Base-by-base conservation (phyloP, 92 coral and sea anemone genomes). In the Phenganax marumi region DNA sequence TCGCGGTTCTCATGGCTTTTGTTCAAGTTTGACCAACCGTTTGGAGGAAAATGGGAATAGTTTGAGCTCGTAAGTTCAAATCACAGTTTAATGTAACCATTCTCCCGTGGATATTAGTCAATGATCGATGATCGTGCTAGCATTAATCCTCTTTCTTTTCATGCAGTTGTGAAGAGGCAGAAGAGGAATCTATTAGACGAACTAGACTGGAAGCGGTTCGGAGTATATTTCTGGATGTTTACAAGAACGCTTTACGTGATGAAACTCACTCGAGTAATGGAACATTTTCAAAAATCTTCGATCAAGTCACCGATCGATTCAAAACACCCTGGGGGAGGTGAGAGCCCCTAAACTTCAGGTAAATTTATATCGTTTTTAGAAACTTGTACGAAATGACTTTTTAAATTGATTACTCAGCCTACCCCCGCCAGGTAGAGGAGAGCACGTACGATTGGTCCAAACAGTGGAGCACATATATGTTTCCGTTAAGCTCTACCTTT, bases 301-400 rank as follows among this genome's bases (percentile, higher is more conserved):
- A 94, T 66, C 94, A 94, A 68, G 97, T 93, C 49, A 93, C 97
- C 1, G 97, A 87, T 51, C 83, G 82, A 83, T 81, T 92, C 12
- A 90, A 91, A 11, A 93, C 88, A 75, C 88, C 95, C 12, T 88
- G 97, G 88, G 97, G 97, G 22, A 94, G 17, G n/a, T 78, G 60
- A 78, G 18, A 19, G 17, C 68, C 68, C 68, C 0, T 58, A 7
- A 0, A 58, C 9, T 58, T 58, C n/a, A 23, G 3, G n/a, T 58
- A 58, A 58, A 62, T 62, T 62, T 19, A n/a, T 7, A 62, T 6
- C 22, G 25, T 23, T 62, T 62, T 62, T 62, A 62, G 68, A 9
- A 25, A 66, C 13, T 62, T 66, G 72, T 66, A 66, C 72, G 24
- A 25, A 66, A 3, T 22, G 25, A 58, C 0, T 18, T 13, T 16